Conservation (phyloP, 2,888 invertebrate species). For the Miltochrista miniata region DNA sequence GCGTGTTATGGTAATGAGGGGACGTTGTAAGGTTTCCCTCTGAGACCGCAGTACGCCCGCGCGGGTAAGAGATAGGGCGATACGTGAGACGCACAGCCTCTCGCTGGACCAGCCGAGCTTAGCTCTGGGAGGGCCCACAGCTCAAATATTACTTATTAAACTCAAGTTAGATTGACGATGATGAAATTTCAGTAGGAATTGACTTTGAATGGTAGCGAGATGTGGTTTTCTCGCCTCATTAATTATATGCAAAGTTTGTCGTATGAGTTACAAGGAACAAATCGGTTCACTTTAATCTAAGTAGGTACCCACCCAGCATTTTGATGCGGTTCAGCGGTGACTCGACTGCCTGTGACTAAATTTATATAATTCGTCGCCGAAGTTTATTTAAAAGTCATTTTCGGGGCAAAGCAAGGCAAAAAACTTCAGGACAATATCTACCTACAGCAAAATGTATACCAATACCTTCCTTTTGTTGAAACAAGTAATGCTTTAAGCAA, state of each 20-base stretch:
- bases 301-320: too few species aligned
- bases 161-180: constrained; percentile 79
- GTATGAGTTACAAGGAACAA: constrained; percentile 40
- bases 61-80: constrained; percentile 69
- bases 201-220: constrained; percentile 73
- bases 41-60: constrained; percentile 60
- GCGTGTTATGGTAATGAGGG: constrained; percentile 60
- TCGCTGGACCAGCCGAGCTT: constrained; percentile 66
- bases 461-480: too few species aligned
- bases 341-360: constrained; percentile 9
- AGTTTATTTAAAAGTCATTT: not conserved
- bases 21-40: constrained; percentile 61
- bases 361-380: not conserved
- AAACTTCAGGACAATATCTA: too few species aligned
- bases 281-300: constrained; percentile 20
- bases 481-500: too few species aligned
- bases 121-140: constrained; percentile 73
- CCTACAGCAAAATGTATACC: too few species aligned
- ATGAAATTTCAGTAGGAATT: constrained; percentile 83
- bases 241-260: constrained; percentile 57
- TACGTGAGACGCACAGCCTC: constrained; percentile 70
- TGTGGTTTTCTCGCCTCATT: constrained; percentile 73
- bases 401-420: too few species aligned
- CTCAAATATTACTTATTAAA: constrained; percentile 77
- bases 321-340: constrained; percentile 12